A percentile compares a stretch with the other conserved stretches of the same genome.
Evolutionary conservation across 2,888 invertebrate species (phyloP).

Genomic region (Cerastis rubricosa): DNA sequence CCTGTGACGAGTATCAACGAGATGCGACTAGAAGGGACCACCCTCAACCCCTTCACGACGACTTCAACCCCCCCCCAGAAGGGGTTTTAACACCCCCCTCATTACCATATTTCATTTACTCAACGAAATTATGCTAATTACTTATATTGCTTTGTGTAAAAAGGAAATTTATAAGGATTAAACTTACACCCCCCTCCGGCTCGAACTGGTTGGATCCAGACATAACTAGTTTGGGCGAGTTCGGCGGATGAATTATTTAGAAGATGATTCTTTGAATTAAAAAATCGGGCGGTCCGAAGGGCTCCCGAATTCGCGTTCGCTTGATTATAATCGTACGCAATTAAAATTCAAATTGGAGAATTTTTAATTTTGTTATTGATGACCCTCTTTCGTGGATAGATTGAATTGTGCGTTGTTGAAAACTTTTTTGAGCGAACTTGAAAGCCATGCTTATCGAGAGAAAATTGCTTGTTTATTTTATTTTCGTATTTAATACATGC

Average conservation of each 20-base stretch:
- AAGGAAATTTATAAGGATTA: slow-evolving; percentile 91
- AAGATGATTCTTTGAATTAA: slow-evolving; percentile 83
- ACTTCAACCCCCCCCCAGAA: slow-evolving; percentile 80
- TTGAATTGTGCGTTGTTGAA: slow-evolving; percentile 86
- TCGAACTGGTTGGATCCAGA: slow-evolving; percentile 77
- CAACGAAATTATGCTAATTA: slow-evolving; percentile 91
- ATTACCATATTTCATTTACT: slow-evolving; percentile 91
- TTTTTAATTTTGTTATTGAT: slow-evolving; percentile 91
- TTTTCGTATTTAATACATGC: slow-evolving; percentile 60
- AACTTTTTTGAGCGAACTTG: slow-evolving; percentile 81
- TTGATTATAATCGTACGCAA: slow-evolving; percentile 90
- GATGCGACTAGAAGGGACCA: slow-evolving; percentile 88
- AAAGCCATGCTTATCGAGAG: slow-evolving; percentile 77
- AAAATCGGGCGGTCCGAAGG: slow-evolving; percentile 76
- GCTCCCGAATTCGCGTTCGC: slow-evolving; percentile 86
- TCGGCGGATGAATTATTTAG: slow-evolving; percentile 86
- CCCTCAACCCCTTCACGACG: slow-evolving; percentile 76
- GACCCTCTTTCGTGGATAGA: slow-evolving; percentile 85
- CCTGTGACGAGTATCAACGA: slow-evolving; percentile 88
- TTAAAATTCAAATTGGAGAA: slow-evolving; percentile 90
- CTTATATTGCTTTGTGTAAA: slow-evolving; percentile 91
- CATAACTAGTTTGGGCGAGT: slow-evolving; percentile 82
- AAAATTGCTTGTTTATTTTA: slow-evolving; percentile 83
- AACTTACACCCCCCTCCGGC: slow-evolving; percentile 84
- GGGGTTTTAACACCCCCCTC: slow-evolving; percentile 86